phyloP scores from a whole-genome alignment of 1,140 invertebrate species.

The Magallana angulata region DNA sequence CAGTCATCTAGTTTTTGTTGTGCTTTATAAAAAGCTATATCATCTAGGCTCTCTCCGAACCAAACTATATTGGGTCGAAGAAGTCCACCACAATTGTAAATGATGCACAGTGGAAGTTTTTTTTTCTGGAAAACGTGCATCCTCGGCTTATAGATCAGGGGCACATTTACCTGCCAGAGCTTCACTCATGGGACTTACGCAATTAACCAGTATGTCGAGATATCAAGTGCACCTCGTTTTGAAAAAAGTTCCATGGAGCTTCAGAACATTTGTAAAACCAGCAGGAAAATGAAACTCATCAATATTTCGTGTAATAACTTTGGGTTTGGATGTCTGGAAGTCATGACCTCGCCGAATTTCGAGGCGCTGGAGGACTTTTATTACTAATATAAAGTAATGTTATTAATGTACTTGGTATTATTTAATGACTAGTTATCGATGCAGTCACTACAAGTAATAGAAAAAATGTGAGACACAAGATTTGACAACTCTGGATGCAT shows the following conservation, averaged over 20 bases:
- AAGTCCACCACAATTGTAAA: conserved; percentile 84
- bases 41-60: conserved; percentile 92
- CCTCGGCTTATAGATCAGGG: conserved; percentile 80
- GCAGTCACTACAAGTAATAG: too few relatives aligned
- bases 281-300: conserved; percentile 78
- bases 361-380: too few relatives aligned
- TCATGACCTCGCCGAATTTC: conserved; percentile 81
- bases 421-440: too few relatives aligned
- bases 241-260: conserved; percentile 84
- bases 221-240: conserved; percentile 91
- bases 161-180: conserved; percentile 84
- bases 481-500: too few relatives aligned
- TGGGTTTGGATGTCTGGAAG: conserved; percentile 85
- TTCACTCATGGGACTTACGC: conserved; percentile 90
- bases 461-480: too few relatives aligned
- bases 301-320: conserved; percentile 80
- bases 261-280: conserved; percentile 76
- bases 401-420: too few relatives aligned
- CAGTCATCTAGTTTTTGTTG: conserved; percentile 85
- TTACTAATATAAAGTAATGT: too few relatives aligned
- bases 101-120: conserved; percentile 87
- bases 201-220: conserved; percentile 85
- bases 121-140: conserved; percentile 84
- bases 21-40: conserved; percentile 83
- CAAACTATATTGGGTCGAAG: conserved; percentile 92